Evolutionary conservation across 1,140 invertebrate species (phyloP).

Genomic region (Saccostrea cuccullata): DNA sequence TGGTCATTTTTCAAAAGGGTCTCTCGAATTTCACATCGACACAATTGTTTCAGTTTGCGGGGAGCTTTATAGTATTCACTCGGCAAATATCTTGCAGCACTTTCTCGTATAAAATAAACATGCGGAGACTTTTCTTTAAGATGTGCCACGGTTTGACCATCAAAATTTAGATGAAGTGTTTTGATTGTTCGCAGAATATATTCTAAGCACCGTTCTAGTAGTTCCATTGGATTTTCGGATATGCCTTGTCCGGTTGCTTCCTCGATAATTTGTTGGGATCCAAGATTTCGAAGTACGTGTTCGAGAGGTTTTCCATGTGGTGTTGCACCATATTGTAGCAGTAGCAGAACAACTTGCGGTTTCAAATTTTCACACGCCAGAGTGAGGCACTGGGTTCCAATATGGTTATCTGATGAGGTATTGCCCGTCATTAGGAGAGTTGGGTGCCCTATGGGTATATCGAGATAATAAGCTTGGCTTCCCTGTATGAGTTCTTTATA

Average conservation of each 20-base stretch:
- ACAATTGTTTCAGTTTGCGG: slow-evolving; percentile 53
- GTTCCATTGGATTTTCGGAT: slow-evolving; percentile 41
- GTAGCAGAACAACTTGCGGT: slow-evolving; percentile 47
- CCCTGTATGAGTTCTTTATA: slow-evolving; percentile 44
- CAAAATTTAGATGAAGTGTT: slow-evolving; percentile 39
- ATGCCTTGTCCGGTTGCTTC: slow-evolving; percentile 3
- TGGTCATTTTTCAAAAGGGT: slow-evolving; percentile 38
- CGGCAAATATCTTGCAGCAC: slow-evolving; percentile 44
- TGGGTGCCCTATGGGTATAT: slow-evolving; percentile 58
- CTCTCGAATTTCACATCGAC: slow-evolving; percentile 49
- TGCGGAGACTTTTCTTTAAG: neutral
- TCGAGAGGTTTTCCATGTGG: slow-evolving; percentile 53
- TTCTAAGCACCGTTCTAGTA: slow-evolving; percentile 48
- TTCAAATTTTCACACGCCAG: slow-evolving; percentile 57
- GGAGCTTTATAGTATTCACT: slow-evolving; percentile 44
- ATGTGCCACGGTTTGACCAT: slow-evolving; percentile 44
- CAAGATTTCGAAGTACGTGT: slow-evolving; percentile 51
- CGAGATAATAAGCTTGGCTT: slow-evolving; percentile 46
- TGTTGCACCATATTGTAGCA: slow-evolving; percentile 53
- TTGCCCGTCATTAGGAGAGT: slow-evolving; percentile 52
- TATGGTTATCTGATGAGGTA: slow-evolving; percentile 30
- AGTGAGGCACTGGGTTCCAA: slow-evolving; percentile 44
- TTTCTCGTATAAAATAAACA: slow-evolving; percentile 50
- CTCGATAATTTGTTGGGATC: slow-evolving; percentile 47
- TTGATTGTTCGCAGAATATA: slow-evolving; percentile 53